Conservation (phyloP, 2,888 invertebrate genomes). For the Chorisops tibialis region DNA sequence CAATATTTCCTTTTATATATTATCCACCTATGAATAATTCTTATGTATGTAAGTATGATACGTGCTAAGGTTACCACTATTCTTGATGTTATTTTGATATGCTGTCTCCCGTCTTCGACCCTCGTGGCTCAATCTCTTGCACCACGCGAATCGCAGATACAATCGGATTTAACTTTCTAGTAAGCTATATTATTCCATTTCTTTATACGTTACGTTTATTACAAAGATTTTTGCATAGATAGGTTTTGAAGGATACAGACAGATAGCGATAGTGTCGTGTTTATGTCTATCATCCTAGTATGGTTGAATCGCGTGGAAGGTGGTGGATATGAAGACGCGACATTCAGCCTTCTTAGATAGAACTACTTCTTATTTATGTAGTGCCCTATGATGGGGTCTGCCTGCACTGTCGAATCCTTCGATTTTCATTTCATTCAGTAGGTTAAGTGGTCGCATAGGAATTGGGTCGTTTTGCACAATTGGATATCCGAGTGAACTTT, state of each 20-base stretch:
- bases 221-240: neutral
- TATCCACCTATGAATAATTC: too few species aligned
- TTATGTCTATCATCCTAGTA: slow-evolving; percentile 21
- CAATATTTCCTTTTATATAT: too few species aligned
- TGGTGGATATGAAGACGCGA: neutral
- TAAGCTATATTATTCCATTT: too few species aligned
- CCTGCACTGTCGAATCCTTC: slow-evolving; percentile 17
- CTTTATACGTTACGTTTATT: neutral
- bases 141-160: too few species aligned
- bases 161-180: too few species aligned
- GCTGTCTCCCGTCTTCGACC: slow-evolving; percentile 9
- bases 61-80: slow-evolving; percentile 17
- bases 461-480: slow-evolving; percentile 1
- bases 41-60: neutral
- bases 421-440: slow-evolving; percentile 15
- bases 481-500: too few species aligned
- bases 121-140: neutral
- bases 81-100: slow-evolving; percentile 13
- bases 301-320: neutral
- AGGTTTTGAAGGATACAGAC: neutral
- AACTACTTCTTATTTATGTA: neutral
- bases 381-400: neutral
- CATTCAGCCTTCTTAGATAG: neutral
- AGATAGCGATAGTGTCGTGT: slow-evolving; percentile 19
- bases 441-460: slow-evolving; percentile 21